Evolutionary conservation across 2,113 vertebrate species (phyloP).

Genomic region (Lagopus leucura): DNA sequence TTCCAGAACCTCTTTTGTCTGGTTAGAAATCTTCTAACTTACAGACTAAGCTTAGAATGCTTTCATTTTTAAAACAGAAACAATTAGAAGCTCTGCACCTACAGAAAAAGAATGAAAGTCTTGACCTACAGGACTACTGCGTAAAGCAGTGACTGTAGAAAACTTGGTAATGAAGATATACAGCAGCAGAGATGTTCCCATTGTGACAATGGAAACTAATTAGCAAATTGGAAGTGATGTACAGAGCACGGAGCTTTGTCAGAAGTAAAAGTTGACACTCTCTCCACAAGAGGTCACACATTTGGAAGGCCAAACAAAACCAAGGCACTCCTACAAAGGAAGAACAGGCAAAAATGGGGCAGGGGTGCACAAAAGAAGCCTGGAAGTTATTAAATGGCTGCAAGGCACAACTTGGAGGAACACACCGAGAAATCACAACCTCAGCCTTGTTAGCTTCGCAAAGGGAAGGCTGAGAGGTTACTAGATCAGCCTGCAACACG

Average conservation of each 20-base stretch:
- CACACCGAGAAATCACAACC: rapidly evolving
- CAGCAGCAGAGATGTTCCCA: neutral
- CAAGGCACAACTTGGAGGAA: neutral
- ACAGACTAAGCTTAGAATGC: neutral
- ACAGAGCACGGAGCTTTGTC: neutral
- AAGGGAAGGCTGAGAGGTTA: neutral
- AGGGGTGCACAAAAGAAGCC: neutral
- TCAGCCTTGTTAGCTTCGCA: neutral
- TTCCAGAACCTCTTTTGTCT: neutral
- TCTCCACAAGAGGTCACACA: too few relatives aligned
- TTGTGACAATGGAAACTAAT: neutral
- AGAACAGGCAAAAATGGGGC: neutral
- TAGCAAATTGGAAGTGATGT: neutral
- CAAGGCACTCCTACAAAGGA: neutral
- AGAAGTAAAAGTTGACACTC: neutral
- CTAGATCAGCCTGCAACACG: neutral
- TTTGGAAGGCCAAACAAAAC: neutral
- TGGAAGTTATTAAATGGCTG: neutral
- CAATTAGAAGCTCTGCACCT: neutral
- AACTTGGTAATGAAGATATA: neutral
- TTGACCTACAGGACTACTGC: rapidly evolving
- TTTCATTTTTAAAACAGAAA: neutral
- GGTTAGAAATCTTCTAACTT: neutral
- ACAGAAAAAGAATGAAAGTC: neutral
- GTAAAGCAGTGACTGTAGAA: neutral